These are phyloP conservation scores for Anadara kagoshimensis DNA, from an alignment of 1,140 invertebrate species.

Conservation along the genomic window DNA sequence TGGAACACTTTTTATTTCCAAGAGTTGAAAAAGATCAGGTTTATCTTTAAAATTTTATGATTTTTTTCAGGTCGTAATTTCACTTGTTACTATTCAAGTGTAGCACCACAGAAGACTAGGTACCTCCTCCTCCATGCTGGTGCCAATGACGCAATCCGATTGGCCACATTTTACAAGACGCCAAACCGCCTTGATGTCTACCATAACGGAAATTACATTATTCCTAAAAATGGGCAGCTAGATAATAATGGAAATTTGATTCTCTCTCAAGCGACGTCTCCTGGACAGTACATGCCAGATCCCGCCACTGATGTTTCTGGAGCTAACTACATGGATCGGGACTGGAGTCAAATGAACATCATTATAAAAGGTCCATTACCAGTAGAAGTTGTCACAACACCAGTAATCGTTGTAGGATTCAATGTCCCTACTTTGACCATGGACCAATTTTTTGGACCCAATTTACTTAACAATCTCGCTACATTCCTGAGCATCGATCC, in stretches of 20 bases:
- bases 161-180: constrained; percentile 52
- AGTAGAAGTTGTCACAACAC: constrained; percentile 11
- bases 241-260: constrained; percentile 22
- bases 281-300: constrained; percentile 19
- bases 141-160: constrained; percentile 35
- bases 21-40: too few relatives aligned
- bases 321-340: constrained; percentile 41
- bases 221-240: constrained; percentile 51
- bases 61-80: constrained; percentile 49
- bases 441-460: constrained; percentile 65
- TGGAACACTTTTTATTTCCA: too few relatives aligned
- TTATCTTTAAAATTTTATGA: too few relatives aligned
- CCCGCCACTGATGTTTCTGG: constrained; percentile 33
- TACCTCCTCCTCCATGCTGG: constrained; percentile 55
- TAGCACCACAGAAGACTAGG: constrained; percentile 57
- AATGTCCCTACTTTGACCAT: constrained; percentile 52
- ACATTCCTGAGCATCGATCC: constrained; percentile 55
- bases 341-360: constrained; percentile 17
- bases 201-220: constrained; percentile 45
- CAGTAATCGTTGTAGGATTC: constrained; percentile 50
- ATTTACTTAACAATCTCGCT: constrained; percentile 61
- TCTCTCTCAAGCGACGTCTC: neutral
- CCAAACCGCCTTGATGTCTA: constrained; percentile 65
- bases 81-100: constrained; percentile 57
- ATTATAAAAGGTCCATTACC: constrained; percentile 16